Conservation (phyloP, 2,888 invertebrate genomes). For the Anarsia innoxiella region DNA sequence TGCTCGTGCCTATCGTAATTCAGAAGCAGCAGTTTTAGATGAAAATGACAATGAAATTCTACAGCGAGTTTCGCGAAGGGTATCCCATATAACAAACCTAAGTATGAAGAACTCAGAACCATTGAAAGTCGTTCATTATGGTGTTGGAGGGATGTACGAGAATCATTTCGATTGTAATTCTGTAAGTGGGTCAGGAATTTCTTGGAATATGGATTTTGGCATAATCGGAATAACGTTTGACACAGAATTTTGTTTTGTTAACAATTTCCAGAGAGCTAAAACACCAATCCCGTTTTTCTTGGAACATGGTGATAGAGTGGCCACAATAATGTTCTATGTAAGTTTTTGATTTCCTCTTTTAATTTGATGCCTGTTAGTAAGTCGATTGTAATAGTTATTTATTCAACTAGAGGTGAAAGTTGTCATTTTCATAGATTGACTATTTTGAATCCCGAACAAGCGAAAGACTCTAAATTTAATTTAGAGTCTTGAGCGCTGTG, state of each 20-base stretch:
- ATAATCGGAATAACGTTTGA: too few species aligned
- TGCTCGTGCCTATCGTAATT: background rate
- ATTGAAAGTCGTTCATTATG: background rate
- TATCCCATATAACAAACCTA: background rate
- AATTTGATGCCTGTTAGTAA: too few species aligned
- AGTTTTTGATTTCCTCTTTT: too few species aligned
- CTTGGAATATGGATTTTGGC: too few species aligned
- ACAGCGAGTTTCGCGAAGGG: background rate
- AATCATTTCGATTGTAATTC: background rate
- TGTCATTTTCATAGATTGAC: too few species aligned
- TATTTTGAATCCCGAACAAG: too few species aligned
- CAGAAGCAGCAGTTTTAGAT: background rate
- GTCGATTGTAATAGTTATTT: too few species aligned
- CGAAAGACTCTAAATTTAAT: too few species aligned
- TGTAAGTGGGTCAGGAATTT: background rate
- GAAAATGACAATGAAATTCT: background rate
- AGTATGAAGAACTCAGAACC: background rate
- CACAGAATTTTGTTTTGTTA: too few species aligned
- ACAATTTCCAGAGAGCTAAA: background rate
- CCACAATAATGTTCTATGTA: slow-evolving; percentile 1
- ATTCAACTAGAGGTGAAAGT: too few species aligned
- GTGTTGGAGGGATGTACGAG: background rate
- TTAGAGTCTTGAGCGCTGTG: too few species aligned
- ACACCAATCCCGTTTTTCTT: background rate
- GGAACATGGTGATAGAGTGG: background rate